These are phyloP conservation scores for Engraulis encrasicolus DNA, from an alignment of 2,113 vertebrate species.

Conservation along the genomic window DNA sequence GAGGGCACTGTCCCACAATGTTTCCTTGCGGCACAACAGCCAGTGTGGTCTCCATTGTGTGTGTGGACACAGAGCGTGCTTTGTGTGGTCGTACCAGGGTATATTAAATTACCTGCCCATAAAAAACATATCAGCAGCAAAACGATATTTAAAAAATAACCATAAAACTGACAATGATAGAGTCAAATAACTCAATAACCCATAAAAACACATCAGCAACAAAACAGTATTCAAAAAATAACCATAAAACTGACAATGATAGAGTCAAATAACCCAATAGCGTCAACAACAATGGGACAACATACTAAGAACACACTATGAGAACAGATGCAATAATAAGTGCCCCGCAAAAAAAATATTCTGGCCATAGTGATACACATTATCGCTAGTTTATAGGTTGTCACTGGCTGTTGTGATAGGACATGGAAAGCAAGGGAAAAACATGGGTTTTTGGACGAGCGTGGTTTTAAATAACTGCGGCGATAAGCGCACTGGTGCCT, in stretches of 20 bases:
- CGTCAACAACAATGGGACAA: too few relatives aligned
- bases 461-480: background rate
- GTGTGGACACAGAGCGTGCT: background rate
- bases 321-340: background rate
- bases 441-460: background rate
- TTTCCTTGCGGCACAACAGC: background rate
- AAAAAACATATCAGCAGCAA: background rate
- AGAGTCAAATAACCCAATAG: too few relatives aligned
- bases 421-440: background rate
- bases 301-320: background rate
- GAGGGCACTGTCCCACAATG: background rate
- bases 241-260: too few relatives aligned
- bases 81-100: background rate
- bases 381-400: background rate
- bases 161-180: too few relatives aligned
- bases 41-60: background rate
- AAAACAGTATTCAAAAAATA: background rate
- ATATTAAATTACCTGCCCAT: background rate
- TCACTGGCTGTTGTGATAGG: background rate
- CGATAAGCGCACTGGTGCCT: constrained; percentile 2
- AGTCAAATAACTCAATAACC: too few relatives aligned
- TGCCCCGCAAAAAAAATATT: background rate
- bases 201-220: background rate
- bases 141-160: background rate
- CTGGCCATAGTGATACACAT: background rate